Evolutionary conservation across 2,113 vertebrate species (phyloP).

Genomic region (Uria aalge): DNA sequence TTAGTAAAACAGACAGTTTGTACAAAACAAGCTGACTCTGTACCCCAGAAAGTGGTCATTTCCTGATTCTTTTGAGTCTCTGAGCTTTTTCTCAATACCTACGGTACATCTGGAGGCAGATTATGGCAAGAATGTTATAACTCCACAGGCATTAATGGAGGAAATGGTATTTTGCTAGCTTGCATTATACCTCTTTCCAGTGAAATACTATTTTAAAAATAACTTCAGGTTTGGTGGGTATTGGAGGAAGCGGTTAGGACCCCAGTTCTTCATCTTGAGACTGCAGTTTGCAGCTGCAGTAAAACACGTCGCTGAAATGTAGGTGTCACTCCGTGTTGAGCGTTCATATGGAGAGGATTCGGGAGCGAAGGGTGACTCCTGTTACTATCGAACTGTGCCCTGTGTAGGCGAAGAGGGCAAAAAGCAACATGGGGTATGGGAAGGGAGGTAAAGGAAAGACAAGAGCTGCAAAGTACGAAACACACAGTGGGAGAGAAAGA

Average conservation of each 20-base stretch:
- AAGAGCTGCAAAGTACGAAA: not conserved
- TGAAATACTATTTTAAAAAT: not conserved
- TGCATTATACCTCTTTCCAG: not conserved
- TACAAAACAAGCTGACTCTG: constrained; percentile 51
- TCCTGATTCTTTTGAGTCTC: constrained; percentile 27
- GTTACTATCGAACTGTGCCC: not conserved
- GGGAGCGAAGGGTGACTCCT: not conserved
- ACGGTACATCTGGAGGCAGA: not conserved
- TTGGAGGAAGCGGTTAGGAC: not conserved
- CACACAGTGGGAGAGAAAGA: not conserved
- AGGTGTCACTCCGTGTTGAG: rapidly evolving
- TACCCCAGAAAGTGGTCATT: constrained; percentile 47
- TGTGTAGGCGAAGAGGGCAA: not conserved
- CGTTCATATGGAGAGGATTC: not conserved
- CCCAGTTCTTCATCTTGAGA: not conserved
- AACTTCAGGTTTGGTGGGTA: not conserved
- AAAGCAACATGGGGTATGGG: not conserved
- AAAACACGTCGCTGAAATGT: not conserved
- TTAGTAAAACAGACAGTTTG: not conserved
- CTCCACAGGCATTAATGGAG: not conserved
- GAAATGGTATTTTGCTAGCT: not conserved
- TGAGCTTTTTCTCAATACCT: constrained; percentile 14
- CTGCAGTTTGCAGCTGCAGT: not conserved
- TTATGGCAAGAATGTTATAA: not conserved
- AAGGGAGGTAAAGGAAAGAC: not conserved